phyloP scores from a whole-genome alignment of 2,888 invertebrate genomes.

The Crioceris asparagi region DNA sequence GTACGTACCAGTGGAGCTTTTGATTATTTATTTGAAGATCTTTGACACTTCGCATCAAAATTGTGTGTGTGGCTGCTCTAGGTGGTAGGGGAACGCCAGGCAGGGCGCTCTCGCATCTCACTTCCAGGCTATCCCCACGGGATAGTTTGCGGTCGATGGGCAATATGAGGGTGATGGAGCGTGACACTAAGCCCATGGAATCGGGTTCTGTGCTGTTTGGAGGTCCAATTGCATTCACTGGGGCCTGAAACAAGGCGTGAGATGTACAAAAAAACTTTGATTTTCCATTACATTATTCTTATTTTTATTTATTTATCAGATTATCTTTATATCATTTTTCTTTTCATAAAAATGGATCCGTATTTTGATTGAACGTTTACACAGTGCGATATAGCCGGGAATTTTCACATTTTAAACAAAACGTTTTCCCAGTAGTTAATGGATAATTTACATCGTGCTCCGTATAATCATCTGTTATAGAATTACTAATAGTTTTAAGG shows the following conservation, averaged over 20 bases:
- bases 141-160: slow-evolving; percentile 27
- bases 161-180: slow-evolving; percentile 25
- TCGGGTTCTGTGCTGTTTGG: background rate
- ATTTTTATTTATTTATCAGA: no score
- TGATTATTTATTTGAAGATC: slow-evolving; percentile 26
- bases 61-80: slow-evolving; percentile 21
- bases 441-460: no score
- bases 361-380: no score
- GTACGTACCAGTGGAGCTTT: slow-evolving; percentile 24
- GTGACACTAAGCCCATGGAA: background rate
- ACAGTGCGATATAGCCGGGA: no score
- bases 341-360: no score
- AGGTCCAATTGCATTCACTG: background rate
- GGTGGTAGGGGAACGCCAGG: slow-evolving; percentile 31
- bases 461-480: no score
- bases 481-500: no score
- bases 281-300: background rate
- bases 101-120: slow-evolving; percentile 31
- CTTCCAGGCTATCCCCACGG: slow-evolving; percentile 26
- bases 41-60: slow-evolving; percentile 18
- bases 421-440: no score
- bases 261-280: background rate
- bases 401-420: no score
- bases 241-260: no score
- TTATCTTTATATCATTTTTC: no score